Evolutionary conservation across 2,797 vertebrate species (phyloP).

Genomic region (Ptychadena robeensis): DNA sequence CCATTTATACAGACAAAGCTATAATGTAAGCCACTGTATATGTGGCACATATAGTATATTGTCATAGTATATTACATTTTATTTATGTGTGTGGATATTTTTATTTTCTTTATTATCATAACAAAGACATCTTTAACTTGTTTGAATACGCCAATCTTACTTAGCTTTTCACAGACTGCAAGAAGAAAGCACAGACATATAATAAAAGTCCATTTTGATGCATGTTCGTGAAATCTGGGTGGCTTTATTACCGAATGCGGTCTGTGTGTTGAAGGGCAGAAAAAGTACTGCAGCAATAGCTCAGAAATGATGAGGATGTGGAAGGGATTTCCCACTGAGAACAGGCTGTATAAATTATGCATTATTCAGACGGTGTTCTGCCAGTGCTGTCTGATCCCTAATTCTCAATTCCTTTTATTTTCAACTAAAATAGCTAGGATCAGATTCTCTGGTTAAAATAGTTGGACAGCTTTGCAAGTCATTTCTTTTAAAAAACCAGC

Average conservation of each 20-base stretch:
- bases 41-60: not conserved
- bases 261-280: constrained; percentile 56
- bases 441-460: constrained; percentile 67
- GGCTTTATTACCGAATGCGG: not conserved
- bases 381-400: constrained; percentile 68
- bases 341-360: constrained; percentile 72
- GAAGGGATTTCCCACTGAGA: constrained; percentile 67
- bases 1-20: not conserved
- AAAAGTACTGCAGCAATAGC: constrained; percentile 63
- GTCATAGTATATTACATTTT: not conserved
- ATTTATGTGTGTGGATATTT: not conserved
- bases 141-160: not conserved
- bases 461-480: constrained; percentile 49
- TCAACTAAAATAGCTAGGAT: constrained; percentile 68
- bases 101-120: no score
- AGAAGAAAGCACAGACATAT: not conserved
- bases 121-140: not conserved
- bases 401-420: constrained; percentile 71
- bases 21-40: not conserved
- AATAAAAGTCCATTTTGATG: not conserved
- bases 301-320: constrained; percentile 63
- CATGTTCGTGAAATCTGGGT: not conserved
- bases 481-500: constrained; percentile 14
- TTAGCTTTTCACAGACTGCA: not conserved
- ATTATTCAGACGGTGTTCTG: constrained; percentile 70